phyloP scores from a whole-genome alignment of 1,140 invertebrate genomes.

The Bradysia coprophila region DNA sequence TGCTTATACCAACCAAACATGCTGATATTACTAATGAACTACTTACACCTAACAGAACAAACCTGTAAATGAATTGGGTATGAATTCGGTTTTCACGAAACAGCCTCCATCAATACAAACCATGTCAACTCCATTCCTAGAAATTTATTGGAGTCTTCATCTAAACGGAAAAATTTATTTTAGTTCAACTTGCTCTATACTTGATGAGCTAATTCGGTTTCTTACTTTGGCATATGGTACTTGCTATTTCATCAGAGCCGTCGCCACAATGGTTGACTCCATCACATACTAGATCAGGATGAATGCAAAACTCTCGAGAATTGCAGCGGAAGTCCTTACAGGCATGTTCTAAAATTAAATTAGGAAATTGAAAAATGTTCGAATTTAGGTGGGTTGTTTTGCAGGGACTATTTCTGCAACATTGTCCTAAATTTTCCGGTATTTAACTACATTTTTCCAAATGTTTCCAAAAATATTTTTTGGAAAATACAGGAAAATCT shows the following conservation, averaged over 20 bases:
- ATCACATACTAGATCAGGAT: constrained; percentile 73
- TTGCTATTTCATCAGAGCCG: constrained; percentile 70
- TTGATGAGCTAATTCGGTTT: not conserved
- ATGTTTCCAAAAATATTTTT: too few relatives aligned
- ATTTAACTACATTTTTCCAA: too few relatives aligned
- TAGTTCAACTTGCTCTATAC: too few relatives aligned
- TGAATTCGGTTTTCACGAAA: too few relatives aligned
- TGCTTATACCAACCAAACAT: constrained; percentile 39
- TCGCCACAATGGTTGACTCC: constrained; percentile 84
- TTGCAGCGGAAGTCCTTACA: constrained; percentile 77
- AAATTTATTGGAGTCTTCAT: constrained; percentile 47
- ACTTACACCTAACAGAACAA: constrained; percentile 44
- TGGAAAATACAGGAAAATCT: too few relatives aligned
- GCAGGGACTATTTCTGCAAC: too few relatives aligned
- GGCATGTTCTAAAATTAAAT: constrained; percentile 49
- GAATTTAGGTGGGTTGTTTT: not conserved
- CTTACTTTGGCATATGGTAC: constrained; percentile 65
- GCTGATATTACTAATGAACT: constrained; percentile 43
- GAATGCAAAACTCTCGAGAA: constrained; percentile 73
- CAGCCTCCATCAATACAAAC: too few relatives aligned
- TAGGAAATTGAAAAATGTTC: not conserved
- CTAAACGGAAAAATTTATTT: constrained; percentile 27
- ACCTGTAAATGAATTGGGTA: too few relatives aligned
- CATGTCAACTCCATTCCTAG: constrained; percentile 54
- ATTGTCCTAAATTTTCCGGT: too few relatives aligned